Evolutionary conservation across 2,888 invertebrate species (phyloP).

Genomic region (Anarsia innoxiella): DNA sequence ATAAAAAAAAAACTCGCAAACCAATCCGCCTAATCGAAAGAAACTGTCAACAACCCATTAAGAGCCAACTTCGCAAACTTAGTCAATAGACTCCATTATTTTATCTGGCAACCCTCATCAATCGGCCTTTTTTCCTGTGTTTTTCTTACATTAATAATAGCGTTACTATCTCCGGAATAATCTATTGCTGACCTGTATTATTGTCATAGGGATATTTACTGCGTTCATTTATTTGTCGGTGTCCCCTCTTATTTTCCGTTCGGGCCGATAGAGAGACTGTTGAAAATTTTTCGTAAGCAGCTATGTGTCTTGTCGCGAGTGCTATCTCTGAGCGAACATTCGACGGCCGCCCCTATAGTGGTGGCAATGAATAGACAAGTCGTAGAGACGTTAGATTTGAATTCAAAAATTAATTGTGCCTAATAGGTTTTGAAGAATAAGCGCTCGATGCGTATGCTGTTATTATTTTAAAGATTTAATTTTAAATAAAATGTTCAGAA

Average conservation of each 20-base stretch:
- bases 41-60: slow-evolving; percentile 21
- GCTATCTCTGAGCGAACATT: slow-evolving; percentile 74
- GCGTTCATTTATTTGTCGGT: slow-evolving; percentile 69
- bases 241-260: slow-evolving; percentile 76
- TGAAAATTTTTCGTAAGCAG: slow-evolving; percentile 76
- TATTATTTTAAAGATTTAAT: no score
- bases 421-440: no score
- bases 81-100: slow-evolving; percentile 44
- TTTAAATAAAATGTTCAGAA: no score
- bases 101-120: slow-evolving; percentile 48
- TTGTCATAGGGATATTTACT: slow-evolving; percentile 74
- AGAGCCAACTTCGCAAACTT: slow-evolving; percentile 32
- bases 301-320: slow-evolving; percentile 72
- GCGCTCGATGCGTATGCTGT: no score
- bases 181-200: slow-evolving; percentile 76
- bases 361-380: slow-evolving; percentile 33
- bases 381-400: neutral
- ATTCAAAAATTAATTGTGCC: no score
- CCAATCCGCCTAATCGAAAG: no score
- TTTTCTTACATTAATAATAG: slow-evolving; percentile 70
- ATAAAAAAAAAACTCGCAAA: slow-evolving; percentile 18
- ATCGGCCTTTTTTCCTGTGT: slow-evolving; percentile 65
- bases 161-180: slow-evolving; percentile 62
- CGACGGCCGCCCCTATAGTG: slow-evolving; percentile 64
- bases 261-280: slow-evolving; percentile 69